Percentiles rank a stretch among this genome's conserved stretches.
phyloP scores from a whole-genome alignment of 1,140 invertebrate species.

The Calephelis nemesis region DNA sequence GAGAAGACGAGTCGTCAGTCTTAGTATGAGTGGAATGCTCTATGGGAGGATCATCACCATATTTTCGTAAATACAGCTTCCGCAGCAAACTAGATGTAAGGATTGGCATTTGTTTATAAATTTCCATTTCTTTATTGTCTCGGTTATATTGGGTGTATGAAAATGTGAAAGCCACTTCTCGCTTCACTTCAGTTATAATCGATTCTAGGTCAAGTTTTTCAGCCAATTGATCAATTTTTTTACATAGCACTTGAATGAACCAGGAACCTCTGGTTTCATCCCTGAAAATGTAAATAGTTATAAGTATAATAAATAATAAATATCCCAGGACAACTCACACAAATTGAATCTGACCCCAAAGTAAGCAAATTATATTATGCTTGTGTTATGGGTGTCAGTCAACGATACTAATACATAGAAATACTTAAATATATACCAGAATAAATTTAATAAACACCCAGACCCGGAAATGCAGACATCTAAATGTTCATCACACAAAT shows the following conservation, averaged over 20 bases:
- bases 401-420: no score
- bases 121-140: slow-evolving; percentile 38
- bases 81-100: slow-evolving; percentile 53
- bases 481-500: no score
- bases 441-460: no score
- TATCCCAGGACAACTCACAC: no score
- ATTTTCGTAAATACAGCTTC: slow-evolving; percentile 50
- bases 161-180: slow-evolving; percentile 52
- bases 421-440: no score
- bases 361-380: no score
- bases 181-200: slow-evolving; percentile 55
- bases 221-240: slow-evolving; percentile 45
- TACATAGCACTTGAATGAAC: slow-evolving; percentile 58
- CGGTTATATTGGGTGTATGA: slow-evolving; percentile 44
- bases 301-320: no score
- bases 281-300: slow-evolving; percentile 36
- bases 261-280: slow-evolving; percentile 52
- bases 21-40: no score
- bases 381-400: no score
- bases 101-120: slow-evolving; percentile 60
- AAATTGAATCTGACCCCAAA: no score
- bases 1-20: slow-evolving; percentile 32
- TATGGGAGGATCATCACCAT: not conserved
- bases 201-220: slow-evolving; percentile 48
- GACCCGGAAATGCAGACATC: no score